These are phyloP conservation scores for Montipora foliosa DNA, from an alignment of 64 coral and sea anemone genomes.

Conservation along the genomic window DNA sequence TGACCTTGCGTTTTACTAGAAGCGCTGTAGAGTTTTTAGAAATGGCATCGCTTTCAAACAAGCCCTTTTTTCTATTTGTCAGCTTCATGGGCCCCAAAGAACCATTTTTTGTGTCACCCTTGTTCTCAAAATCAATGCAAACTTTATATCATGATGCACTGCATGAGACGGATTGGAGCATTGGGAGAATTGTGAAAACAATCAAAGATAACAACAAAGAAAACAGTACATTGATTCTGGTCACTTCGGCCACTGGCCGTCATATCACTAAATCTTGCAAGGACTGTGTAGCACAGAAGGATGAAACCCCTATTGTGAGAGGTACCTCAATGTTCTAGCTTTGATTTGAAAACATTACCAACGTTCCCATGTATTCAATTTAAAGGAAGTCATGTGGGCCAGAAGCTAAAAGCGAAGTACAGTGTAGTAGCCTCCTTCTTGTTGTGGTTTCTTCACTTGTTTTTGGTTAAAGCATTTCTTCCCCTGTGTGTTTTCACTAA, in stretches of 20 bases:
- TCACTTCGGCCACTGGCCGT: conserved; percentile 76
- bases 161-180: conserved; percentile 88
- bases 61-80: conserved; percentile 84
- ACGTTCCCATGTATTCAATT: no score
- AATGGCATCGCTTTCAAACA: conserved; percentile 29
- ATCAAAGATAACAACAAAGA: conserved; percentile 48
- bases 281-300: neutral
- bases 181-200: conserved; percentile 79
- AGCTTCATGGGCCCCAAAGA: conserved; percentile 77
- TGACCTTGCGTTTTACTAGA: conserved; percentile 89
- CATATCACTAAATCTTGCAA: conserved; percentile 30
- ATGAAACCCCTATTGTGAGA: neutral
- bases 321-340: neutral
- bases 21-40: conserved; percentile 80
- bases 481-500: no score
- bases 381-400: no score
- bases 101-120: conserved; percentile 71
- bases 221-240: conserved; percentile 72
- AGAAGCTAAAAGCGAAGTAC: no score
- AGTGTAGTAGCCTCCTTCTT: no score
- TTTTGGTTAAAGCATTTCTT: no score
- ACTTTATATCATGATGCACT: conserved; percentile 60
- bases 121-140: conserved; percentile 57
- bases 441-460: no score
- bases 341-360: no score